phyloP scores from a whole-genome alignment of 1,140 invertebrate genomes.

The Atta texana region DNA sequence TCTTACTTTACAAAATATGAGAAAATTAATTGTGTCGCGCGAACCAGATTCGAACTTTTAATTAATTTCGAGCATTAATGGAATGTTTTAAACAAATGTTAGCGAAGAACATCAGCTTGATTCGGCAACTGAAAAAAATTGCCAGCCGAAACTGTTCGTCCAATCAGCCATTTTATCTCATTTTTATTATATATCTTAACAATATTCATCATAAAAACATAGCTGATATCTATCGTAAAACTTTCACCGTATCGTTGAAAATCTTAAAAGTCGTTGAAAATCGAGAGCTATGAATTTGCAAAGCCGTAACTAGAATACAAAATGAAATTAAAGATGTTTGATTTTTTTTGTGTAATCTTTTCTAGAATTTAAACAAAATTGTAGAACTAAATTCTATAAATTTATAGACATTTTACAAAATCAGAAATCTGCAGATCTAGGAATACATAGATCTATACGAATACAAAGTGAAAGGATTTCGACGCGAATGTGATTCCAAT shows the following conservation, averaged over 20 bases:
- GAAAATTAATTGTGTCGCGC: background rate
- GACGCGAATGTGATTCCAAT: background rate
- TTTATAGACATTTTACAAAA: background rate
- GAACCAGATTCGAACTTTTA: background rate
- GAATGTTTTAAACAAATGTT: background rate
- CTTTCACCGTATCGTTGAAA: constrained; percentile 63
- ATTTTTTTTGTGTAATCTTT: background rate
- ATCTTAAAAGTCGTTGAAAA: constrained; percentile 56
- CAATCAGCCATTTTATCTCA: constrained; percentile 36
- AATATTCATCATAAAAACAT: constrained; percentile 42
- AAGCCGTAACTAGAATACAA: constrained; percentile 53
- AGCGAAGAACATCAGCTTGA: background rate
- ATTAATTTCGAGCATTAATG: constrained; percentile 7
- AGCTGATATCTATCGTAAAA: constrained; percentile 57
- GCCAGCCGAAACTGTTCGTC: constrained; percentile 14
- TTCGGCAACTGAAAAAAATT: background rate
- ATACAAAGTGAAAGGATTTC: background rate
- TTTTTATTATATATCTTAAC: constrained; percentile 39
- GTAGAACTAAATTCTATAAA: background rate
- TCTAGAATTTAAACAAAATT: background rate
- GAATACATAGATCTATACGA: background rate
- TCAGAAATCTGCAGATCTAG: background rate
- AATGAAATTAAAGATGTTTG: background rate
- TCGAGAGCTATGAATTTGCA: constrained; percentile 42
- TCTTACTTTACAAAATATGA: background rate